Evolutionary conservation across 2,888 invertebrate species (phyloP), one percentile per base, ranked within the genome.

Genomic region (Lathronympha strigana): DNA sequence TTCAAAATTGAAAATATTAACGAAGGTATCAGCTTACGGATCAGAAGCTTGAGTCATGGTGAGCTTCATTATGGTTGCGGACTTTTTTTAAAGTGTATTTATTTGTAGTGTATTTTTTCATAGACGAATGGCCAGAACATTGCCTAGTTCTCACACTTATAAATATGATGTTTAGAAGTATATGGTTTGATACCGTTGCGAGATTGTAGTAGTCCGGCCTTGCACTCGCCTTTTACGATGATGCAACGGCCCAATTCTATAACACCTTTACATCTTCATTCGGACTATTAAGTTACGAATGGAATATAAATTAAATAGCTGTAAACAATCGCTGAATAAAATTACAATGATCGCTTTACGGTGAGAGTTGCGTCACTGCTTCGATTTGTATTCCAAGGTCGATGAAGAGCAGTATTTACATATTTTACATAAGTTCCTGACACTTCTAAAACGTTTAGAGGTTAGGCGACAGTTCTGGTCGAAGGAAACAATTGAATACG

Each of bases 401-500:
- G 25, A 5, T 40, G 19, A n/a, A 38, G 33, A 33, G 36, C n/a
- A 45, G 19, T 25, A 60, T 50, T 19, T 47, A 47, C 23, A 23
- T 25, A 47, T 47, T 47, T 23, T 21, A 23, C 21, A 23, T 47
- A 47, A 9, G 45, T 3, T 1, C 3, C 8, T 40, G 15, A 0
- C 2, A 38, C 5, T 36, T 36, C 9, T 13, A 36, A 13, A 36
- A 17, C 8, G 5, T 38, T 36, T 4, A 40, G 40, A 2, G 17
- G 5, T 4, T 19, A 33, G 1, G 1, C 33, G 17, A 40, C 21
- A 43, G 21, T 43, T 28, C 2, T 17, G 15, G 13, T 8, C 49
- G 36, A 23, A 5, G 9, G 28, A 50, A 19, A 38, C 21, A 1
- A 28, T 8, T 4, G 19, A 28, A 64, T 86, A 92, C 92, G 92